Conservation (phyloP, 1,140 invertebrate species). For the Linepithema humile region DNA sequence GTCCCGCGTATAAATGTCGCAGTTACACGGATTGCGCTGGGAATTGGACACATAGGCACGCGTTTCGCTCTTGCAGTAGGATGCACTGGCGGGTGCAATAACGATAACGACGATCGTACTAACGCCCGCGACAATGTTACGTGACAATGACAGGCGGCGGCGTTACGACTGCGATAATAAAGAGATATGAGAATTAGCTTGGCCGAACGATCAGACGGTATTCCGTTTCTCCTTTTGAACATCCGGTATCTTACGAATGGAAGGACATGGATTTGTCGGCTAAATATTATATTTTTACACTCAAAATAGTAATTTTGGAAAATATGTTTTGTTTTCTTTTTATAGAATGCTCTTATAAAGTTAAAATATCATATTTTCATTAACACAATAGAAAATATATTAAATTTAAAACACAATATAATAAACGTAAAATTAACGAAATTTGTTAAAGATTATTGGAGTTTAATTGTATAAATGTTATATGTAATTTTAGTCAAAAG, state of each 20-base stretch:
- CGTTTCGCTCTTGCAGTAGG: constrained; percentile 2
- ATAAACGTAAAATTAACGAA: background rate
- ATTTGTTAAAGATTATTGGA: background rate
- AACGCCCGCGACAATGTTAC: constrained; percentile 36
- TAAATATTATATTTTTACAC: background rate
- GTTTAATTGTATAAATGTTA: background rate
- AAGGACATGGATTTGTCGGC: background rate
- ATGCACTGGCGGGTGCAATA: constrained; percentile 55
- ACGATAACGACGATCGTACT: constrained; percentile 53
- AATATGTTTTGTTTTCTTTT: background rate
- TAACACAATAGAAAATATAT: background rate
- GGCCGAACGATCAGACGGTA: background rate
- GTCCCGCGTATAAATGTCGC: constrained; percentile 48
- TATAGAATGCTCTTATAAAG: background rate
- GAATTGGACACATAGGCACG: constrained; percentile 48
- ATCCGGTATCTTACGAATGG: background rate
- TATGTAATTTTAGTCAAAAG: background rate
- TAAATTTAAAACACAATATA: background rate
- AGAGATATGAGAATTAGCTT: constrained; percentile 43
- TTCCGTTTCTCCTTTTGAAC: background rate
- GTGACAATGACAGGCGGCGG: constrained; percentile 40
- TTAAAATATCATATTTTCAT: background rate
- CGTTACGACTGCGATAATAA: constrained; percentile 48
- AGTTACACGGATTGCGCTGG: constrained; percentile 52
- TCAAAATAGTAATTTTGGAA: background rate